Evolutionary conservation across 2,888 invertebrate species (phyloP).

Genomic region (Onchidella celtica): DNA sequence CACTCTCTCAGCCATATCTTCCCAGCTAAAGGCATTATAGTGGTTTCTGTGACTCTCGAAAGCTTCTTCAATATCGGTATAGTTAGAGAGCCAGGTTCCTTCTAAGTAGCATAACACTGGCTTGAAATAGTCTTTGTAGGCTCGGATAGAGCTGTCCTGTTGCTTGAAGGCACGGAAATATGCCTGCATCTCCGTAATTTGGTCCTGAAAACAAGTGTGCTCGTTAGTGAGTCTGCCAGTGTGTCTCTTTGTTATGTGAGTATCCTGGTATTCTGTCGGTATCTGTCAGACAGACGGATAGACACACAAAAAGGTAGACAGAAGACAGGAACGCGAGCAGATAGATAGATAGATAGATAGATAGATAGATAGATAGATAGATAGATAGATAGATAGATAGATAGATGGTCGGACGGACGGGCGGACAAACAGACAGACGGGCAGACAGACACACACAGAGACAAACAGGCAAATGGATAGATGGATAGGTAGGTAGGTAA

Average conservation of each 20-base stretch:
- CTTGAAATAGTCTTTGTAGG: constrained; percentile 3
- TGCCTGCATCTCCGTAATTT: constrained; percentile 6
- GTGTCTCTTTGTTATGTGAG: neutral
- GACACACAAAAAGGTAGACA: too few species aligned
- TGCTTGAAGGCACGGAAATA: constrained; percentile 10
- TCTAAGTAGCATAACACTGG: constrained; percentile 63
- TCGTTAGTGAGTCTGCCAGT: neutral
- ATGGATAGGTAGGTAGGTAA: too few species aligned
- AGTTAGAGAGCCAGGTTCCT: constrained; percentile 69
- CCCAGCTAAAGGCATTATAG: neutral
- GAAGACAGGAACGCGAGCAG: too few species aligned
- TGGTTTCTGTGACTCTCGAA: constrained; percentile 65
- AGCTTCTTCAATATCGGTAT: constrained; percentile 62
- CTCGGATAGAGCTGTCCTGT: constrained; percentile 7
- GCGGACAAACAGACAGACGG: too few species aligned
- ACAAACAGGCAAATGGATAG: too few species aligned
- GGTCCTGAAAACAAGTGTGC: constrained; percentile 56
- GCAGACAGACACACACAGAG: too few species aligned
- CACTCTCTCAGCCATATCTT: constrained; percentile 1
- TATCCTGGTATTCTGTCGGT: neutral
- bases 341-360: too few species aligned
- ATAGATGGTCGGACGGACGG: too few species aligned
- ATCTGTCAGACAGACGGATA: neutral
- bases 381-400: too few species aligned
- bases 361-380: too few species aligned